Conservation (phyloP, 2,797 vertebrate genomes). For the Oceanodroma leucorhoa region DNA sequence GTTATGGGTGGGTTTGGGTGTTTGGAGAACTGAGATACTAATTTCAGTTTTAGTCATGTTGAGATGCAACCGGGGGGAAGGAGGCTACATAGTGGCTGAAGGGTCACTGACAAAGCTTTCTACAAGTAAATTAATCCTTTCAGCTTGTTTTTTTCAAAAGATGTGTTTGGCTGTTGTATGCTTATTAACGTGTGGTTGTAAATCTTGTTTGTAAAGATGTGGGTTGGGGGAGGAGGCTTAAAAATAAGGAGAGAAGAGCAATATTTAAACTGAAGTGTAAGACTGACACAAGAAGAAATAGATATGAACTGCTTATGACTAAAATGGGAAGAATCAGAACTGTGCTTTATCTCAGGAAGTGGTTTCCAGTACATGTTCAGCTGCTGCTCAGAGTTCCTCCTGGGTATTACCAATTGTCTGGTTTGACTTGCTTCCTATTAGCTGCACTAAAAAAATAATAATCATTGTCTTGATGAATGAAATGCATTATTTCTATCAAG, state of each 20-base stretch:
- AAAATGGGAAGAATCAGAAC: slow-evolving; percentile 6
- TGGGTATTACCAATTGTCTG: not conserved
- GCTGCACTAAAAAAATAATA: not conserved
- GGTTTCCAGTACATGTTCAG: slow-evolving; percentile 1
- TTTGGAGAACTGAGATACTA: not conserved
- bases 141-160: not conserved
- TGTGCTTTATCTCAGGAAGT: slow-evolving; percentile 16
- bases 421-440: not conserved
- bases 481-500: not conserved
- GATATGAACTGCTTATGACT: not conserved
- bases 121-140: not conserved
- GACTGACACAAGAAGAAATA: not conserved
- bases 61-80: not conserved
- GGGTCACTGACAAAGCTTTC: not conserved
- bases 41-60: not conserved
- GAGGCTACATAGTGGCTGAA: not conserved
- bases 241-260: not conserved
- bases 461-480: not conserved
- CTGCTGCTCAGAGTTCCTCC: not conserved
- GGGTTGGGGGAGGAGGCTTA: not conserved
- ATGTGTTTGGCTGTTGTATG: not conserved
- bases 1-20: not conserved
- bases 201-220: not conserved
- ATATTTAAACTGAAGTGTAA: not conserved
- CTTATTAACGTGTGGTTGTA: not conserved